Evolutionary conservation across 2,113 vertebrate genomes (phyloP).

Genomic region (Heloderma charlesbogerti): DNA sequence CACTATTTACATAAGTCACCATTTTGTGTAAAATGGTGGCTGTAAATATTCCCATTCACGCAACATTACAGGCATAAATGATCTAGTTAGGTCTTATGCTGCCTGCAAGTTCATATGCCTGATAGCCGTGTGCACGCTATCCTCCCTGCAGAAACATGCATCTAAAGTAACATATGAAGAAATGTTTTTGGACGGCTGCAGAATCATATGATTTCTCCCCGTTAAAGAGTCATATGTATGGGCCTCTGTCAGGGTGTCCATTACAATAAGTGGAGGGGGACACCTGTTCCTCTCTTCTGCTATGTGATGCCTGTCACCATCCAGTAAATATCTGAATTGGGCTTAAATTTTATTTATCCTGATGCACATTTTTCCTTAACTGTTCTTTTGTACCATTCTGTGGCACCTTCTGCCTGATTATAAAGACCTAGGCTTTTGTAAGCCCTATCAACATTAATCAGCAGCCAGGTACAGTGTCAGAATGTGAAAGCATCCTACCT

Average conservation of each 20-base stretch:
- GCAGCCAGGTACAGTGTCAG: neutral
- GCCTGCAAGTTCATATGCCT: too few relatives aligned
- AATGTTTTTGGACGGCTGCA: too few relatives aligned
- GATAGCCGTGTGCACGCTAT: too few relatives aligned
- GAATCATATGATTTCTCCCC: too few relatives aligned
- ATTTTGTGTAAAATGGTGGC: too few relatives aligned
- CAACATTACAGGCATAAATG: too few relatives aligned
- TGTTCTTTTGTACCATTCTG: rapidly evolving
- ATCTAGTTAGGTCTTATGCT: too few relatives aligned
- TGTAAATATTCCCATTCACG: too few relatives aligned
- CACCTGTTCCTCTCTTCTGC: neutral
- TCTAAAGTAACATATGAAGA: too few relatives aligned
- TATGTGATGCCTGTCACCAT: neutral
- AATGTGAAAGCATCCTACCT: neutral
- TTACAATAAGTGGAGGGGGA: neutral
- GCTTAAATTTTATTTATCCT: neutral
- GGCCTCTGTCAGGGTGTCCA: neutral
- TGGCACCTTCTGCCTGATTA: neutral
- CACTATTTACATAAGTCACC: too few relatives aligned
- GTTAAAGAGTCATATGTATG: neutral
- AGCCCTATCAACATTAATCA: neutral
- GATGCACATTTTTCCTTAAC: neutral
- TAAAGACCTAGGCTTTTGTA: neutral
- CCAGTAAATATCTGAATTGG: neutral
- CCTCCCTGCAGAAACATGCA: neutral